Conservation (phyloP, 2,888 invertebrate species). For the Nemoura dubitans region DNA sequence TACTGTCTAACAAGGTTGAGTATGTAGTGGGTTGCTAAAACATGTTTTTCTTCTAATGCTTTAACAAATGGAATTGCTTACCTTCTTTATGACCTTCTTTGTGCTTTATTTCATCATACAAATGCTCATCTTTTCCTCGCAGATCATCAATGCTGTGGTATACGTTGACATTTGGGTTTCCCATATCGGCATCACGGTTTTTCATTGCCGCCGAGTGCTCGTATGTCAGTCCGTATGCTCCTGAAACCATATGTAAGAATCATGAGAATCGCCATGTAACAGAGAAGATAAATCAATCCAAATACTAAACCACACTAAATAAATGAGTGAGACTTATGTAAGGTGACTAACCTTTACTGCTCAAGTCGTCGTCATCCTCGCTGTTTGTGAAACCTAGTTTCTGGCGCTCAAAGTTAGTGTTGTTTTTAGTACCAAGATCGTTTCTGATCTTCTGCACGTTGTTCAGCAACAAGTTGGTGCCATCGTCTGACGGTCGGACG, state of each 20-base stretch:
- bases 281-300: no score
- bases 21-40: conserved; percentile 1
- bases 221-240: conserved; percentile 66
- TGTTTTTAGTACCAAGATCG: conserved; percentile 67
- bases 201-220: conserved; percentile 75
- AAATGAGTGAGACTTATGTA: neutral
- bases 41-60: neutral
- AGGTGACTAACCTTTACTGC: conserved; percentile 50
- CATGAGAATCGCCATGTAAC: no score
- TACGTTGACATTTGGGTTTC: conserved; percentile 81
- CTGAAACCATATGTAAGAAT: conserved; percentile 49
- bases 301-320: no score
- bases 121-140: conserved; percentile 76
- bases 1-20: no score
- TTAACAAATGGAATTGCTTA: conserved; percentile 36
- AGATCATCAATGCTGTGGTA: conserved; percentile 81
- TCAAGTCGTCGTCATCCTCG: conserved; percentile 60
- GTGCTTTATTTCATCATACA: conserved; percentile 90
- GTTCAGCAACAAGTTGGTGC: conserved; percentile 60
- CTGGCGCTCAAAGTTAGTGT: conserved; percentile 69
- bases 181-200: conserved; percentile 84
- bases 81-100: conserved; percentile 66
- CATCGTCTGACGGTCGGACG: conserved; percentile 57
- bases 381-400: conserved; percentile 64
- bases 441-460: conserved; percentile 65